Conservation (phyloP, 35 echinoderm and acorn worm species). For the Anneissia japonica region DNA sequence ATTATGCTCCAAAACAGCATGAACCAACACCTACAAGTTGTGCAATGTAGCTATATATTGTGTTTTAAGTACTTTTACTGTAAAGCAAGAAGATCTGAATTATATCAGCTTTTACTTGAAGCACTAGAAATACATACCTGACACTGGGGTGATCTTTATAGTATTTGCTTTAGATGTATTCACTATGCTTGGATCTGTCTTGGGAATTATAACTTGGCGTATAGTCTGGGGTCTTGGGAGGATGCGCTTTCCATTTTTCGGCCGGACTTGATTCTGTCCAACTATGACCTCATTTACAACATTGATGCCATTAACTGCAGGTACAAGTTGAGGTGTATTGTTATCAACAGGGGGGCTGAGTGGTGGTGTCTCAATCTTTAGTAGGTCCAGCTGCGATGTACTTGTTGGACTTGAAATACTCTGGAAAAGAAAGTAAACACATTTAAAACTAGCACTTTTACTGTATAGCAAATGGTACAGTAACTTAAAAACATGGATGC, state of each 20-base stretch:
- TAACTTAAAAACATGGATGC: too few species aligned
- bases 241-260: background rate
- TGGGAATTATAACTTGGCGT: constrained; percentile 69
- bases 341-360: constrained; percentile 76
- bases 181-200: constrained; percentile 22
- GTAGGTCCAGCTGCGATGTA: background rate
- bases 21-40: too few species aligned
- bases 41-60: too few species aligned
- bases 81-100: too few species aligned
- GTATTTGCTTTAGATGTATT: constrained; percentile 10
- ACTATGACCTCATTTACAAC: constrained; percentile 7
- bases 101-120: background rate
- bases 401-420: background rate
- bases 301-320: constrained; percentile 7
- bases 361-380: constrained; percentile 87
- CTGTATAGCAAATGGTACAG: too few species aligned
- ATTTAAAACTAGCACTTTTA: too few species aligned
- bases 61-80: too few species aligned
- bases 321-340: background rate
- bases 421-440: background rate
- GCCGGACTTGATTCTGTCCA: background rate
- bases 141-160: constrained; percentile 35
- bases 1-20: too few species aligned
- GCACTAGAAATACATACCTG: constrained; percentile 33
- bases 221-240: constrained; percentile 23